Evolutionary conservation across 2,797 vertebrate genomes (phyloP), one percentile per base, ranked within the genome.

Genomic region (Taeniopygia guttata): DNA sequence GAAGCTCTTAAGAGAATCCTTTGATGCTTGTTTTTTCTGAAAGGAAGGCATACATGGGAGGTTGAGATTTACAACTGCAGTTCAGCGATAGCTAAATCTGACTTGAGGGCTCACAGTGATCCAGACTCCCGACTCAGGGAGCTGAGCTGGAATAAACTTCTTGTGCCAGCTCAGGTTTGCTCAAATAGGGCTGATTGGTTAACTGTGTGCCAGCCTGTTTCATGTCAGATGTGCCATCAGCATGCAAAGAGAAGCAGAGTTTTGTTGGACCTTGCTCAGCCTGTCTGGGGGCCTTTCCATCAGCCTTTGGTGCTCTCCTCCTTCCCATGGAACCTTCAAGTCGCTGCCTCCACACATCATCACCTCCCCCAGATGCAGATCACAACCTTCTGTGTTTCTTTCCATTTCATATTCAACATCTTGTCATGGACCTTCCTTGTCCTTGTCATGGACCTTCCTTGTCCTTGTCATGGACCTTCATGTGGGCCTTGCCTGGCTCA

Each of bases 31-130:
- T 26, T 78, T 93, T 79, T 90, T 62, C 68, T 11, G 2, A 69
- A 87, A 93, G 80, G 76, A 32, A 46, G 70, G 68, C 62, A 4
- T 29, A 26, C 36, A 40, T 16, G 36, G 59, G 77, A 89, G 82
- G 59, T 14, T 90, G 72, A 79, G 84, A 89, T 76, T 89, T 84
- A 55, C 87, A 92, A 68, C 81, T 93, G 87, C 87, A 82, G n/a
- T 52, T 92, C 84, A 76, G 77, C 16, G 70, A 76, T 92, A 84
- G 32, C 80, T 63, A 48, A 89, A 74, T 79, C 81, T 92, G 58
- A 84, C 84, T 89, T 1, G 18, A 84, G 94, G 94, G 87, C 64
- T 78, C 38, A 43, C 29, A 29, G 54, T 32, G 66, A 63, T 78
- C 36, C 77, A 73, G 63, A 23, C 43, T 72, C 58, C 20, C 0